phyloP scores from a whole-genome alignment of 2,797 vertebrate species.

The Melanotaenia pygmaea region DNA sequence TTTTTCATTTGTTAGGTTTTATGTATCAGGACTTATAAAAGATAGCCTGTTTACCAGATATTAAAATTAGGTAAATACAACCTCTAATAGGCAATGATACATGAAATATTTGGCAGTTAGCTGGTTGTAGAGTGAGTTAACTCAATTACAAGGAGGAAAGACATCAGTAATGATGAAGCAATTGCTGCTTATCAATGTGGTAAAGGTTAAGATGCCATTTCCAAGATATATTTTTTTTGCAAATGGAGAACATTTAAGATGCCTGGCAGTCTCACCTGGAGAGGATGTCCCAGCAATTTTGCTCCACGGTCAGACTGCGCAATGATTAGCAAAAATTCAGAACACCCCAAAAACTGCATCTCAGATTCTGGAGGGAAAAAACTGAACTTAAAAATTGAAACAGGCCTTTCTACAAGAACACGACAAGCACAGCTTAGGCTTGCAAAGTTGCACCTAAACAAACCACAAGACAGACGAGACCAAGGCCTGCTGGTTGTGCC shows the following conservation, averaged over 20 bases:
- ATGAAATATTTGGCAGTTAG: not conserved
- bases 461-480: not conserved
- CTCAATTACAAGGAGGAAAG: not conserved
- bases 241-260: not conserved
- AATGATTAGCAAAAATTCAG: not conserved
- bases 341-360: not conserved
- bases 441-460: not conserved
- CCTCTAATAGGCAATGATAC: not conserved
- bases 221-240: not conserved
- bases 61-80: not conserved
- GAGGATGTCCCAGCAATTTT: not conserved
- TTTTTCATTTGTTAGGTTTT: not conserved
- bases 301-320: not conserved
- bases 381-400: too few relatives aligned
- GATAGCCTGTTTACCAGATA: too few relatives aligned
- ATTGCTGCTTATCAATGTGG: not conserved
- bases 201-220: not conserved
- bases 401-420: too few relatives aligned
- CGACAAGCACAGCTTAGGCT: not conserved
- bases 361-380: not conserved
- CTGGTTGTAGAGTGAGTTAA: not conserved
- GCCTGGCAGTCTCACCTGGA: not conserved
- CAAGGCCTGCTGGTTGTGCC: too few relatives aligned
- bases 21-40: not conserved
- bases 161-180: not conserved